Evolutionary conservation across 1,140 invertebrate species (phyloP).

Genomic region (Wiebesia pumilae): DNA sequence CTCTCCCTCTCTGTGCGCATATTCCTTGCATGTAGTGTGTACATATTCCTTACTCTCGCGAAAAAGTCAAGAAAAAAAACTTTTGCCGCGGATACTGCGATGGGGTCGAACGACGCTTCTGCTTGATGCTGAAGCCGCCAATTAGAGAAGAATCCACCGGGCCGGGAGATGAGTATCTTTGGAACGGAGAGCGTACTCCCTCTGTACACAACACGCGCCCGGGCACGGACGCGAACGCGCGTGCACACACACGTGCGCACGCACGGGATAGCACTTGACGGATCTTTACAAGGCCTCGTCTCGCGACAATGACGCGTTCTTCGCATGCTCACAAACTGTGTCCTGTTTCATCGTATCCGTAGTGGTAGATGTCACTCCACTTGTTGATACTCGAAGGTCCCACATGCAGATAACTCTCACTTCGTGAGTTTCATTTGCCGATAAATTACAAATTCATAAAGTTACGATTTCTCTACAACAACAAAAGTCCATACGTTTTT

Average conservation of each 20-base stretch:
- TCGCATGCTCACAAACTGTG: not conserved
- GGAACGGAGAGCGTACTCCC: constrained; percentile 11
- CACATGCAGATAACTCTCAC: constrained; percentile 25
- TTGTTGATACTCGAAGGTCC: constrained; percentile 60
- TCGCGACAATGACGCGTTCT: constrained; percentile 18
- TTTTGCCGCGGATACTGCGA: constrained; percentile 48
- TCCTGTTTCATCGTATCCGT: not conserved
- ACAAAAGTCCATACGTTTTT: not conserved
- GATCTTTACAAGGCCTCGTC: constrained; percentile 49
- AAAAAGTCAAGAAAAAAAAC: constrained; percentile 5
- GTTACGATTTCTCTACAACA: not conserved
- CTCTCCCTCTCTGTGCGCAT: not conserved
- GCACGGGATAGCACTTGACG: constrained; percentile 54
- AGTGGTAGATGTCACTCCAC: constrained; percentile 53
- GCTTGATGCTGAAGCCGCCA: constrained; percentile 51
- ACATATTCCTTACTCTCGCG: not conserved
- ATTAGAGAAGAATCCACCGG: constrained; percentile 61
- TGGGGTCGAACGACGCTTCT: constrained; percentile 56
- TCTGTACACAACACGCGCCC: not conserved
- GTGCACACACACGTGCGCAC: no score
- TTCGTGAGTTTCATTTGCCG: constrained; percentile 30
- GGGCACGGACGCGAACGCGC: no score
- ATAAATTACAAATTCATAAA: not conserved
- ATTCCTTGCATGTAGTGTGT: not conserved
- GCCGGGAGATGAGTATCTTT: constrained; percentile 59